Conservation (phyloP, 1,140 invertebrate genomes). For the Drosophila rufa region DNA sequence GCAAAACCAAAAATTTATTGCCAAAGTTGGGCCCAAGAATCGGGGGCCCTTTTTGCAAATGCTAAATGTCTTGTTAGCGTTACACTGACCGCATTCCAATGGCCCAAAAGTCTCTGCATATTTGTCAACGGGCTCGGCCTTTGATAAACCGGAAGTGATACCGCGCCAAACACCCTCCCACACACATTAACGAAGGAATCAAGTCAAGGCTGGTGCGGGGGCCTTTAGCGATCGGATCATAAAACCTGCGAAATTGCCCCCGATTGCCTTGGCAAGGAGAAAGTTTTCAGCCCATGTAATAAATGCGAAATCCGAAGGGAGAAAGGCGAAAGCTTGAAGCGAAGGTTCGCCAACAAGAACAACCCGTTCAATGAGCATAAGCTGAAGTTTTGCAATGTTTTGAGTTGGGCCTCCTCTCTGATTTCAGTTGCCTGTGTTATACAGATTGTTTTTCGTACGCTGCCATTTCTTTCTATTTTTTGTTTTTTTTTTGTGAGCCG, state of each 20-base stretch:
- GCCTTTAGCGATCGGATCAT: conserved; percentile 71
- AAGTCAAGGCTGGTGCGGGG: conserved; percentile 18
- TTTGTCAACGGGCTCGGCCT: conserved; percentile 64
- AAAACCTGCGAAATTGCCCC: conserved; percentile 67
- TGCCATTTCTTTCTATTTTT: conserved; percentile 34
- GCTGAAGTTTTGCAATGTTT: conserved; percentile 67
- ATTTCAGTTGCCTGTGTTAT: conserved; percentile 51
- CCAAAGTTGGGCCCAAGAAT: conserved; percentile 65
- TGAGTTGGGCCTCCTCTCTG: conserved; percentile 50
- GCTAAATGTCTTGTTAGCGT: conserved; percentile 73
- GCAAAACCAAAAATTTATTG: conserved; percentile 76
- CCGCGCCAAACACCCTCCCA: conserved; percentile 9
- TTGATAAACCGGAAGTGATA: conserved; percentile 77
- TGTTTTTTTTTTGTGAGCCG: conserved; percentile 32
- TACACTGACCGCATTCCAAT: conserved; percentile 78
- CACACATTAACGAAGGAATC: conserved; percentile 25
- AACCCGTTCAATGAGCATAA: conserved; percentile 59
- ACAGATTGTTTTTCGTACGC: conserved; percentile 44
- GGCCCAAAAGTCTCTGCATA: conserved; percentile 63
- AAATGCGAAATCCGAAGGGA: conserved; percentile 54
- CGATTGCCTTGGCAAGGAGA: conserved; percentile 49
- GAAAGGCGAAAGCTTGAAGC: conserved; percentile 10
- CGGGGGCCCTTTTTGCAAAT: conserved; percentile 55
- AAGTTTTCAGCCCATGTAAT: conserved; percentile 73
- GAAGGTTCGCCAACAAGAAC: conserved; percentile 34